A percentile compares a stretch with the other conserved stretches of the same genome.
phyloP scores from a whole-genome alignment of 2,888 invertebrate species.

The Chorisops tibialis region DNA sequence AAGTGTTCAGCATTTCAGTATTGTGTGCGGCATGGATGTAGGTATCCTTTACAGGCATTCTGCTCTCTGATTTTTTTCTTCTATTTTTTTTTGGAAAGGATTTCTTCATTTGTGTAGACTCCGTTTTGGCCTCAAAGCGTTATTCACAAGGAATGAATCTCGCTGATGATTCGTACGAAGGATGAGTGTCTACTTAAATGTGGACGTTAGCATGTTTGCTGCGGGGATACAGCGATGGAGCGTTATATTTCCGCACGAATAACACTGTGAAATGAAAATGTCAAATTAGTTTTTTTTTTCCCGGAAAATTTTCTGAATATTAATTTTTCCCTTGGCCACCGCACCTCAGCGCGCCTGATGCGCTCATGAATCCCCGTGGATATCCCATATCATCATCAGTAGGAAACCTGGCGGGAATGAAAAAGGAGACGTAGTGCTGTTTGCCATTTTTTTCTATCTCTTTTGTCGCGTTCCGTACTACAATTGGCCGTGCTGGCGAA shows the following conservation, averaged over 20 bases:
- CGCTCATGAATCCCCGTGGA: neutral
- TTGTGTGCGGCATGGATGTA: neutral
- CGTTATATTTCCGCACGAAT: slow-evolving; percentile 18
- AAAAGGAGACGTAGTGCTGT: neutral
- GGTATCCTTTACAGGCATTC: neutral
- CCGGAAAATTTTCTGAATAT: slow-evolving; percentile 10
- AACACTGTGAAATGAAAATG: slow-evolving; percentile 21
- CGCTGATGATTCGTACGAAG: neutral
- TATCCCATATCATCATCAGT: neutral
- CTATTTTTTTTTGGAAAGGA: neutral
- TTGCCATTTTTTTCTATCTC: neutral
- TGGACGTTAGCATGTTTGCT: slow-evolving; percentile 1
- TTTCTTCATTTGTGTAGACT: neutral
- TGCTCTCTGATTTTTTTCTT: neutral
- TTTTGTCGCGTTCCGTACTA: slow-evolving; percentile 3
- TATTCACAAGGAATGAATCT: neutral
- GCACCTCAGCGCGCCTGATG: neutral
- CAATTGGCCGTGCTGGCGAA: slow-evolving; percentile 7
- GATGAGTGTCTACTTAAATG: neutral
- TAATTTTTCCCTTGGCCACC: slow-evolving; percentile 5
- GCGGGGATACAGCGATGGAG: slow-evolving; percentile 8
- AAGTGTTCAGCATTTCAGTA: slow-evolving; percentile 9
- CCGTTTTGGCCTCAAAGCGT: neutral
- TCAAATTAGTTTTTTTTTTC: slow-evolving; percentile 20
- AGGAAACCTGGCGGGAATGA: neutral